Evolutionary conservation across 2,888 invertebrate genomes (phyloP), one percentile per base, ranked within the genome.

Genomic region (Noctua janthe): DNA sequence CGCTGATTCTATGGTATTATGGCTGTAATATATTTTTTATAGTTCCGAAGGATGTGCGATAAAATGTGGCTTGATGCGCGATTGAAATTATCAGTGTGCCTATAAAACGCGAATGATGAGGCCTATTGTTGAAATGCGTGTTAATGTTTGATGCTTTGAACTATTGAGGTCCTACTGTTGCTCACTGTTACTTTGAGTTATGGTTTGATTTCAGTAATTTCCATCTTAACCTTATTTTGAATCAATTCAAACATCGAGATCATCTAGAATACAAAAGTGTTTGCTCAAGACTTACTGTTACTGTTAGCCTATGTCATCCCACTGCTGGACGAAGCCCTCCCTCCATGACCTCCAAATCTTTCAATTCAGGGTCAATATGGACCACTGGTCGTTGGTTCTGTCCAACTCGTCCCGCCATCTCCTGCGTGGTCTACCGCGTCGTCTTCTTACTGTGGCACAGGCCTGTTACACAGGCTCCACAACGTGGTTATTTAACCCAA

Each of bases 21-120:
- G 90, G 90, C 86, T 82, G 87, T 91, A 91, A 92, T 94, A 93
- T 92, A 90, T 82, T 90, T 92, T 94, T 94, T 94, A 94, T 93
- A 92, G 91, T 93, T 93, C 94, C 93, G 91, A 87, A 88, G 90
- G 90, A 91, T 90, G 90, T 80, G 70, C 86, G 90, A 90, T 92
- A 91, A 92, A 92, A 92, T 87, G 86, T 77, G 78, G 82, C 82
- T 82, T 86, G 86, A 89, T 85, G 73, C 59, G 86, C 90, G 90
- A 90, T 90, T 88, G 89, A 90, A 90, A 88, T 87, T 89, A 90
- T 90, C 90, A 80, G 87, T 72, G 69, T 69, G 84, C 81, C 85
- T 88, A 86, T 89, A 89, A 90, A 89, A 88, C 39, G 39, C 62
- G 62, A 81, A 81, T 80, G 72, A 76, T 74, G 74, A 79, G 43